Conservation (phyloP, 2,797 vertebrate genomes). For the Podargus strigoides region DNA sequence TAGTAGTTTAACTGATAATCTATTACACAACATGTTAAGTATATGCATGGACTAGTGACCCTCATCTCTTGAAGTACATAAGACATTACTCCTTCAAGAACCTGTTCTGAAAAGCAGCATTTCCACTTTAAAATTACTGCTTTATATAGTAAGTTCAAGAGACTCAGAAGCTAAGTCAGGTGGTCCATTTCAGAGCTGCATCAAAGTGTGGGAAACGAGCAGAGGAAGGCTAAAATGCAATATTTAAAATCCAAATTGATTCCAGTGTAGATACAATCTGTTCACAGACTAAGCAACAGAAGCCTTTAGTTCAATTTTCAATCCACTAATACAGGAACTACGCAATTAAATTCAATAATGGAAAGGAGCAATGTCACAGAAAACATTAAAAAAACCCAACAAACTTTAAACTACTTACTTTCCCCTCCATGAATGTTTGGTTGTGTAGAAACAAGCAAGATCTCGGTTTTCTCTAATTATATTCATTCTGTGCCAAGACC, state of each 20-base stretch:
- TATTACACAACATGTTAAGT: not conserved
- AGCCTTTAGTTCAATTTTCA: not conserved
- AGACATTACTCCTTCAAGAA: not conserved
- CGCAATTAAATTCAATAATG: not conserved
- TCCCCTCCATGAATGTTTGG: conserved; percentile 99
- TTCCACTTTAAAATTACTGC: not conserved
- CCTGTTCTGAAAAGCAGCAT: not conserved
- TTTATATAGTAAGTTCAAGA: not conserved
- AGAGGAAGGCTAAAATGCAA: not conserved
- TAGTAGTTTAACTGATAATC: not conserved
- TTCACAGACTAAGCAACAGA: not conserved
- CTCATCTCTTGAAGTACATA: not conserved
- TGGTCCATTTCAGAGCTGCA: not conserved
- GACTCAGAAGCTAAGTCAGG: not conserved
- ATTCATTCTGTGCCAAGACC: conserved; percentile 94
- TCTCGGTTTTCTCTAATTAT: conserved; percentile 98
- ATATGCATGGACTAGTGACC: not conserved
- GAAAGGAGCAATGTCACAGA: not conserved
- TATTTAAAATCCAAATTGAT: not conserved
- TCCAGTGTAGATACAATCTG: not conserved
- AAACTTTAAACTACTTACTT: conserved; percentile 83
- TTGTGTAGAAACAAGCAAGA: conserved; percentile 99
- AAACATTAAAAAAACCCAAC: not conserved
- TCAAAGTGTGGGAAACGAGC: not conserved
- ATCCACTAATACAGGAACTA: not conserved